Evolutionary conservation across 2,888 invertebrate species (phyloP), one percentile per base, ranked within the genome.

Genomic region (Gisinianus flammeolus): DNA sequence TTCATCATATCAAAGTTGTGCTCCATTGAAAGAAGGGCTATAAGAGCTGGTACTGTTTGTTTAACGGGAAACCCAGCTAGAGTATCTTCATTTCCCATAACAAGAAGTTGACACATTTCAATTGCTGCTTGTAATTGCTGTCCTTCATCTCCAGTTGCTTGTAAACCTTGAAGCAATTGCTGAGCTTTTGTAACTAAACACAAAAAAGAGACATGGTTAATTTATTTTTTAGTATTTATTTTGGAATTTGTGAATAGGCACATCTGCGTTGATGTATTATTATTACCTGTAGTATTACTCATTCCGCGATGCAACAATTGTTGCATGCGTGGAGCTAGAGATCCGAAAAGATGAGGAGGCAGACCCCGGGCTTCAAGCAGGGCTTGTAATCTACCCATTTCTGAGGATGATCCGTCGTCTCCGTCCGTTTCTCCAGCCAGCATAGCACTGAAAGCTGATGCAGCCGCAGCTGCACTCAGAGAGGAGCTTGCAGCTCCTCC

Each of bases 1-100:
- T 98, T 97, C 98, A 98, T 98, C 91, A 99, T 97, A 88, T 98
- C 98, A 89, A 98, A 98, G 89, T 99, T 99, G 87, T 98, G 97
- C 86, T 98, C 98, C 90, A 97, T 96, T 73, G 95, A 93, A 28
- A 99, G 91, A 78, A 99, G 89, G 85, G 92, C 93, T 81, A 97
- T 95, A 54, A 99, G 91, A 6, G 97, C 96, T 0, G 98, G 97
- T 69, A 98, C 97, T 22, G 97, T 97, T 88, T 97, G 97, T 86
- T 98, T 95, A 54, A 98, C 96, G 0, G 98, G 98, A 88, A 99
- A 98, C n/a, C 97, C 97, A 58, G 97, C 95, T 75, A 98, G 90
- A 0, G 97, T 97, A 87, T 98, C 98, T 88, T 98, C 98, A 87
- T 98, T 98, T 84, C 98, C 98, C 98, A 98, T 98, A 52, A 98